These are phyloP conservation scores for Campylomormyrus numenius DNA, from an alignment of 2,113 vertebrate genomes.

Conservation along the genomic window DNA sequence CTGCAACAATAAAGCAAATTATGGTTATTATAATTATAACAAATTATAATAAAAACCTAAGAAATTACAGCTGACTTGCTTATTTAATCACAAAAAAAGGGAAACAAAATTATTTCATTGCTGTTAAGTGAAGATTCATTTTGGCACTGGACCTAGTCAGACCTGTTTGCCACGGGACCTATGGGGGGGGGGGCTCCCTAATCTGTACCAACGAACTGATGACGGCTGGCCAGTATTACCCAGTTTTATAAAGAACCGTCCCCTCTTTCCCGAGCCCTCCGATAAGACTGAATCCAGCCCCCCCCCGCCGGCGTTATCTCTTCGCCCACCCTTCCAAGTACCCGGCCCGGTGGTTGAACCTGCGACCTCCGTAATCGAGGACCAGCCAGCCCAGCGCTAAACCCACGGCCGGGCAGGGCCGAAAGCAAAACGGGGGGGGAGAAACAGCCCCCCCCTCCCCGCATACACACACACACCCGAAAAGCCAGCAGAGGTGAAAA, in stretches of 20 bases:
- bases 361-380: slow-evolving; percentile 38
- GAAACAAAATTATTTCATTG: neutral
- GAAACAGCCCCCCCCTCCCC: neutral
- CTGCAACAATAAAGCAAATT: neutral
- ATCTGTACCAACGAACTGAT: neutral
- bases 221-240: neutral
- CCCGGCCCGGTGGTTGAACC: slow-evolving; percentile 52
- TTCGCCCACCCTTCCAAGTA: slow-evolving; percentile 49
- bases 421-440: slow-evolving; percentile 33
- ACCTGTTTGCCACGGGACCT: neutral
- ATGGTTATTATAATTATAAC: neutral
- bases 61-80: neutral
- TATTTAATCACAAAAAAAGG: neutral
- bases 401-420: slow-evolving; percentile 34
- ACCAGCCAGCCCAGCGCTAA: slow-evolving; percentile 54
- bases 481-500: slow-evolving; percentile 87
- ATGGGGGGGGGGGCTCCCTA: neutral
- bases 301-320: slow-evolving; percentile 49
- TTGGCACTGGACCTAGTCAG: neutral
- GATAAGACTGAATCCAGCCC: slow-evolving; percentile 28
- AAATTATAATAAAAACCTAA: neutral
- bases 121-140: neutral
- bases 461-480: neutral
- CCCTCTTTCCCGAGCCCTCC: slow-evolving; percentile 23
- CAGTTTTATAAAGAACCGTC: neutral